Evolutionary conservation across 2,797 vertebrate species (phyloP).

Genomic region (Neoniphon sammara): DNA sequence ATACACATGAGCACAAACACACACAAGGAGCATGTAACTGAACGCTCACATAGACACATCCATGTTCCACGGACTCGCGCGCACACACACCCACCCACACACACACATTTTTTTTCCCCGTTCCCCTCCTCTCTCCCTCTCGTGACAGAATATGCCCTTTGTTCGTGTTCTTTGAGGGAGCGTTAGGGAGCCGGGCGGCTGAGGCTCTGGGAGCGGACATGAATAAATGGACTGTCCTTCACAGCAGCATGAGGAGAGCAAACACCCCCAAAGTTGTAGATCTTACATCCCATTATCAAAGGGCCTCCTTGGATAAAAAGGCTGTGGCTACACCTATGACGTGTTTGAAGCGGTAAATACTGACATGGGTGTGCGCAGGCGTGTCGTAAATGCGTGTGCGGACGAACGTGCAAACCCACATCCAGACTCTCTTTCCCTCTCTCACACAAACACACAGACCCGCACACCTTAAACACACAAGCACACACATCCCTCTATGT

Average conservation of each 20-base stretch:
- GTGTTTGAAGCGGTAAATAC: constrained; percentile 39
- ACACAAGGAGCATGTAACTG: constrained; percentile 49
- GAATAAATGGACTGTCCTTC: constrained; percentile 79
- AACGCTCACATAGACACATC: constrained; percentile 43
- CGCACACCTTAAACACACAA: not conserved
- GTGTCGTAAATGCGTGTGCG: constrained; percentile 30
- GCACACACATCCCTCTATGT: not conserved
- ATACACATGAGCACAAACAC: constrained; percentile 31
- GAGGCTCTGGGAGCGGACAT: constrained; percentile 71
- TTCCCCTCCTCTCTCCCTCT: constrained; percentile 36
- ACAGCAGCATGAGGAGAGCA: constrained; percentile 60
- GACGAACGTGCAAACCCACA: not conserved
- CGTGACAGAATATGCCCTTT: constrained; percentile 75
- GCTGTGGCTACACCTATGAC: constrained; percentile 29
- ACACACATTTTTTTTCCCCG: constrained; percentile 22
- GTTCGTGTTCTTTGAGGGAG: constrained; percentile 72
- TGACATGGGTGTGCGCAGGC: constrained; percentile 14
- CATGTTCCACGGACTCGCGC: constrained; percentile 46
- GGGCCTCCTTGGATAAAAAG: constrained; percentile 44
- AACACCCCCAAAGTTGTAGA: constrained; percentile 64
- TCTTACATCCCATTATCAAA: constrained; percentile 73
- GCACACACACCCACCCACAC: constrained; percentile 35
- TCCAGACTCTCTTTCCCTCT: not conserved
- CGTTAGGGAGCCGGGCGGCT: constrained; percentile 49
- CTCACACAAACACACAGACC: constrained; percentile 4